phyloP scores from a whole-genome alignment of 2,113 vertebrate genomes.

The Hypomesus transpacificus region DNA sequence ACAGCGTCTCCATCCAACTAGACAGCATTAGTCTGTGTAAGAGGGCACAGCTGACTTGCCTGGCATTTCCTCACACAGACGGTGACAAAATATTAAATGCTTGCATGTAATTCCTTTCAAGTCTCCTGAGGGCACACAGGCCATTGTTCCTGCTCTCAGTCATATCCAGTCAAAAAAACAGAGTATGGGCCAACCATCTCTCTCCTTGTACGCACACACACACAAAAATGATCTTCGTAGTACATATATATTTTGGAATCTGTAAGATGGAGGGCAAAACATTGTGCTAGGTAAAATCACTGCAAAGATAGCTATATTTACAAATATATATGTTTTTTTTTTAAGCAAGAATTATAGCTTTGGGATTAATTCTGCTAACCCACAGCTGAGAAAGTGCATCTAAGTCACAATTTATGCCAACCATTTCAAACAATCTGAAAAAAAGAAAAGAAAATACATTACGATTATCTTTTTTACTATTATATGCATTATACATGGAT shows the following conservation, averaged over 20 bases:
- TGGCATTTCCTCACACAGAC: background rate
- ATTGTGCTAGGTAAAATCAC: too few relatives aligned
- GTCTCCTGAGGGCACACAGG: constrained; percentile 17
- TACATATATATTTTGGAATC: too few relatives aligned
- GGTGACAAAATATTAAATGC: constrained; percentile 17
- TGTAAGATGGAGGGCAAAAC: too few relatives aligned
- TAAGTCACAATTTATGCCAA: too few relatives aligned
- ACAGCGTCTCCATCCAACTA: background rate
- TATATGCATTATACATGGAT: background rate
- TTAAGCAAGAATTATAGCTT: too few relatives aligned
- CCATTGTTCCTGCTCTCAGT: background rate
- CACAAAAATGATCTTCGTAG: background rate
- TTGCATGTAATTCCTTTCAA: constrained; percentile 34
- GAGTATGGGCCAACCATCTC: background rate
- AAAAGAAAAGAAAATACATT: too few relatives aligned
- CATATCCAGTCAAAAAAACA: constrained; percentile 4
- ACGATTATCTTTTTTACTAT: background rate
- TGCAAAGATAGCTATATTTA: too few relatives aligned
- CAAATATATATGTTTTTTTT: too few relatives aligned
- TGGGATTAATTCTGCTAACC: too few relatives aligned
- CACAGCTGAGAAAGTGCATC: too few relatives aligned
- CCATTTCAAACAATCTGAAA: too few relatives aligned
- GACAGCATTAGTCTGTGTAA: background rate
- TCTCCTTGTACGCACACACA: background rate
- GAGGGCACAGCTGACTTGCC: background rate